Evolutionary conservation across 2,113 vertebrate genomes (phyloP).

Genomic region (Oostethus manadensis): DNA sequence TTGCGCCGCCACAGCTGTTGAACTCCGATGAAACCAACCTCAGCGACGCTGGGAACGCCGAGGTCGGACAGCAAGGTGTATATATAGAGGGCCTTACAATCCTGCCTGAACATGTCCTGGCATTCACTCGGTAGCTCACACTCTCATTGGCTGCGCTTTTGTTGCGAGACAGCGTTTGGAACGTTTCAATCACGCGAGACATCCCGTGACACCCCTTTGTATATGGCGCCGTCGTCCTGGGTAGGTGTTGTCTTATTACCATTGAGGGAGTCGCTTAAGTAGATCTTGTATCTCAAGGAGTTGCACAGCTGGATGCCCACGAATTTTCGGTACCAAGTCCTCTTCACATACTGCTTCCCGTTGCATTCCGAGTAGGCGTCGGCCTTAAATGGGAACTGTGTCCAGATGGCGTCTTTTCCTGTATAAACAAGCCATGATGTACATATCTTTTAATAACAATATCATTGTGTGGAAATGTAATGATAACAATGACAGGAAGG

Average conservation of each 20-base stretch:
- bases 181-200: no score
- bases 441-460: no score
- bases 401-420: slow-evolving; percentile 98
- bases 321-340: slow-evolving; percentile 98
- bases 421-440: slow-evolving; percentile 8
- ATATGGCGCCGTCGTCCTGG: neutral
- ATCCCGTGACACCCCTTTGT: no score
- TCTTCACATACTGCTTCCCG: slow-evolving; percentile 90
- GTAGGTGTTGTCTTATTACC: slow-evolving; percentile 70
- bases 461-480: slow-evolving; percentile 13
- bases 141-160: no score
- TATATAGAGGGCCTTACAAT: no score
- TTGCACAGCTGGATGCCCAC: slow-evolving; percentile 98
- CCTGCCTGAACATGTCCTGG: no score
- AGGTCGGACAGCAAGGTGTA: no score
- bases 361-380: slow-evolving; percentile 91
- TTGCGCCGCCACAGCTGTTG: no score
- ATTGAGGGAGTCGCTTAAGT: slow-evolving; percentile 90
- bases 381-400: slow-evolving; percentile 85
- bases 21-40: no score
- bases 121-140: no score
- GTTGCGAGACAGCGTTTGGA: no score
- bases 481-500: neutral
- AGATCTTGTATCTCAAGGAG: slow-evolving; percentile 97
- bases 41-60: no score